Evolutionary conservation across 2,888 invertebrate species (phyloP).

Genomic region (Gonocerus acuteangulatus): DNA sequence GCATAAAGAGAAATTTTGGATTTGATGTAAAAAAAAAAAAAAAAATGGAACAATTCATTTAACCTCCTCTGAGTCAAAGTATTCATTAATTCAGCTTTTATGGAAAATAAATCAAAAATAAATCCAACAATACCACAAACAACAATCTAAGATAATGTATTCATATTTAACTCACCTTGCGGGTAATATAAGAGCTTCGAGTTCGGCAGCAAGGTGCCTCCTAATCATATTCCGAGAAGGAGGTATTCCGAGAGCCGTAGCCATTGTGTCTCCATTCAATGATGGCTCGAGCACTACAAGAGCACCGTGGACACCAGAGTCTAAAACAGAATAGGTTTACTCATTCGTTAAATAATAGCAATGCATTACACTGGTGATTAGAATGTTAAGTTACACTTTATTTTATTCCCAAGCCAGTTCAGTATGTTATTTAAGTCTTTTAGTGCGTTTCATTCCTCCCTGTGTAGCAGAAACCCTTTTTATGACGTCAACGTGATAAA

Average conservation of each 20-base stretch:
- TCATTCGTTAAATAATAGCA: background rate
- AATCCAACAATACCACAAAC: constrained; percentile 20
- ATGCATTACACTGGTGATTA: too few relatives aligned
- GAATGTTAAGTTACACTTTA: too few relatives aligned
- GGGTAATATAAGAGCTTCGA: constrained; percentile 82
- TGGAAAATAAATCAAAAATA: constrained; percentile 46
- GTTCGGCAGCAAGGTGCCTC: constrained; percentile 81
- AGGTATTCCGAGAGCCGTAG: constrained; percentile 84
- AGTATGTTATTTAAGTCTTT: background rate
- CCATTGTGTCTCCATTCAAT: constrained; percentile 91
- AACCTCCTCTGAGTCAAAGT: constrained; percentile 3
- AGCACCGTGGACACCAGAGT: constrained; percentile 92
- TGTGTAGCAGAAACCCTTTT: too few relatives aligned
- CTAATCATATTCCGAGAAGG: constrained; percentile 88
- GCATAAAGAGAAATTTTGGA: too few relatives aligned
- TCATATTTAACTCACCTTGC: constrained; percentile 89
- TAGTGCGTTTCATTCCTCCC: too few relatives aligned
- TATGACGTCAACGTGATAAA: too few relatives aligned
- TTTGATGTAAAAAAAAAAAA: too few relatives aligned
- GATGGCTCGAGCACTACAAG: constrained; percentile 87
- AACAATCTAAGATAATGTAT: constrained; percentile 5
- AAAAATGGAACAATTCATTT: too few relatives aligned
- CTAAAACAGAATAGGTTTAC: constrained; percentile 45
- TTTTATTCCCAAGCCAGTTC: too few relatives aligned
- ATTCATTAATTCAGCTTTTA: constrained; percentile 8